Evolutionary conservation across 2,797 vertebrate genomes (phyloP).

Genomic region (Poecilia wingei): DNA sequence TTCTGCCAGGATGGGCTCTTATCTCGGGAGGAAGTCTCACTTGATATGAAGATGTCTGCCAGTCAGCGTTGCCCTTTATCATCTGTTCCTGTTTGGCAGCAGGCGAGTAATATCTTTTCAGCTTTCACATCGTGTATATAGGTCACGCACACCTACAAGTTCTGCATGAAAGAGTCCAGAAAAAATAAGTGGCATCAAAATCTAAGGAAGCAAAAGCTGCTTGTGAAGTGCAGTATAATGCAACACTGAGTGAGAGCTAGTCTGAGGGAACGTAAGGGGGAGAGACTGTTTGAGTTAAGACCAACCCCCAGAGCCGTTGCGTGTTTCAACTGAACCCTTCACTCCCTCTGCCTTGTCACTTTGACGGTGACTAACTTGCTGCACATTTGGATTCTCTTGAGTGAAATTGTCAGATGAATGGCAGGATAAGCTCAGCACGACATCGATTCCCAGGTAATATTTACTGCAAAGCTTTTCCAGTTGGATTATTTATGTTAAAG

Average conservation of each 20-base stretch:
- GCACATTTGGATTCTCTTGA: slow-evolving; percentile 59
- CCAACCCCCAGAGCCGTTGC: slow-evolving; percentile 64
- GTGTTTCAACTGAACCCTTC: slow-evolving; percentile 61
- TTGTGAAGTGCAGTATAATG: neutral
- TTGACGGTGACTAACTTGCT: slow-evolving; percentile 38
- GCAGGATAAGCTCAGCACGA: slow-evolving; percentile 16
- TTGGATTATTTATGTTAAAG: slow-evolving; percentile 1
- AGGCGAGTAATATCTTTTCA: neutral
- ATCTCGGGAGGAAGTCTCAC: neutral
- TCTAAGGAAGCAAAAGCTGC: neutral
- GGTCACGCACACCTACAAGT: neutral
- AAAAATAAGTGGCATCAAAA: slow-evolving; percentile 3
- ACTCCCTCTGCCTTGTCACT: slow-evolving; percentile 59
- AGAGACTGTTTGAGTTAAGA: slow-evolving; percentile 32
- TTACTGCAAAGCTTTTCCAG: neutral
- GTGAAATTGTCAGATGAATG: slow-evolving; percentile 46
- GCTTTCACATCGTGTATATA: slow-evolving; percentile 24
- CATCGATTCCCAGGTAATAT: slow-evolving; percentile 63
- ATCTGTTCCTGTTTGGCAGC: neutral
- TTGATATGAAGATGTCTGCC: neutral
- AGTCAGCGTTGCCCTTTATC: neutral
- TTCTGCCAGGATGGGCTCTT: neutral
- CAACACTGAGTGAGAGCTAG: slow-evolving; percentile 19
- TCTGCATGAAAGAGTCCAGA: neutral
- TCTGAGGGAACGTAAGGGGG: slow-evolving; percentile 20